Evolutionary conservation across 2,888 invertebrate species (phyloP).

Genomic region (Melangyna quadrimaculata): DNA sequence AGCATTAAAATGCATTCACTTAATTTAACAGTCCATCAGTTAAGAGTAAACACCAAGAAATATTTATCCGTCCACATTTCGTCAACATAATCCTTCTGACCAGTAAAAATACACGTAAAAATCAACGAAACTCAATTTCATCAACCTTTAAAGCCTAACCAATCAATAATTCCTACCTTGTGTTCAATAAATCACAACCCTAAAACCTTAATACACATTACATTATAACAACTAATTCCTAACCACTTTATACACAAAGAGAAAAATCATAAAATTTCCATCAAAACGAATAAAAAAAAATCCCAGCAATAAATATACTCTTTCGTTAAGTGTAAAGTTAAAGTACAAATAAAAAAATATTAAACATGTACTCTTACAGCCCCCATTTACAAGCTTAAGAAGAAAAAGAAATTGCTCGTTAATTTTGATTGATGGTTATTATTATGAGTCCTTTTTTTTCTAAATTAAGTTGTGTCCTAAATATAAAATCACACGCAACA

Average conservation of each 20-base stretch:
- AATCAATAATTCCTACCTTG: neutral
- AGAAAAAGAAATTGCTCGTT: constrained; percentile 56
- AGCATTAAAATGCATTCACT: too few species aligned
- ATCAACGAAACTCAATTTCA: neutral
- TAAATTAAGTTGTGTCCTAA: neutral
- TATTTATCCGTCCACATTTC: neutral
- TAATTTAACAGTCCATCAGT: too few species aligned
- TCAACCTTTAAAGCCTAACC: neutral
- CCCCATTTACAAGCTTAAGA: constrained; percentile 46
- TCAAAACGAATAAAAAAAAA: neutral
- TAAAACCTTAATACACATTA: neutral
- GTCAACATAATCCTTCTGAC: neutral
- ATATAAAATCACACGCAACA: constrained; percentile 30
- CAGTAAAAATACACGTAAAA: neutral
- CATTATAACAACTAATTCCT: constrained; percentile 22
- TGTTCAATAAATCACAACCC: neutral
- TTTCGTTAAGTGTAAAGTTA: constrained; percentile 33
- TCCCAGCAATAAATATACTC: neutral
- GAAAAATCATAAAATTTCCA: constrained; percentile 4
- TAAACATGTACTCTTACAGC: neutral
- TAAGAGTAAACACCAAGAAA: too few species aligned
- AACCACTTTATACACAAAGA: neutral
- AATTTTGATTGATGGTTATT: constrained; percentile 63
- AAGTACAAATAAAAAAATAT: constrained; percentile 7
- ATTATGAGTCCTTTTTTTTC: constrained; percentile 2